These are phyloP conservation scores for Ischnus inquisitorius DNA, from an alignment of 2,888 invertebrate species.

Conservation along the genomic window DNA sequence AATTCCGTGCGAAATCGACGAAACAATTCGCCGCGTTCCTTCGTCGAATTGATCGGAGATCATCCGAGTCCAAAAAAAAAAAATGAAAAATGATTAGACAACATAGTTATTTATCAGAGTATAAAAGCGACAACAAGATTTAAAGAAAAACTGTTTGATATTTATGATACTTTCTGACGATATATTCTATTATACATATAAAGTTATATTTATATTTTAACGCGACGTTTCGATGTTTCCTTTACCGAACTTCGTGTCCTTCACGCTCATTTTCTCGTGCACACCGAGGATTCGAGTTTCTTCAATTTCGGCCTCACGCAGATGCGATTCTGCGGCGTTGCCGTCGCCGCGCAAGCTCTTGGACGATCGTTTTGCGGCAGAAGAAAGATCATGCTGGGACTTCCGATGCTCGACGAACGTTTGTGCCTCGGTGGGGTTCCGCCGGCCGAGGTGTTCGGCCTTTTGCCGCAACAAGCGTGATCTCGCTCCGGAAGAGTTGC, in stretches of 20 bases:
- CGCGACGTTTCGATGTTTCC: slow-evolving; percentile 3
- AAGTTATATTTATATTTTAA: slow-evolving; percentile 82
- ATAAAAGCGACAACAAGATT: not conserved
- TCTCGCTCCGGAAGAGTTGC: slow-evolving; percentile 16
- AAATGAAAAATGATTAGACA: no score
- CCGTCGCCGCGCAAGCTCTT: slow-evolving; percentile 34
- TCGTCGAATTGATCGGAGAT: not conserved
- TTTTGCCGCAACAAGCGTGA: slow-evolving; percentile 37
- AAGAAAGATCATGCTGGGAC: slow-evolving; percentile 60
- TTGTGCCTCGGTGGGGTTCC: slow-evolving; percentile 34
- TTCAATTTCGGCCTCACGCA: slow-evolving; percentile 43
- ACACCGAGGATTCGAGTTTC: slow-evolving; percentile 42
- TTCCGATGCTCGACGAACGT: slow-evolving; percentile 42
- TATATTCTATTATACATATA: slow-evolving; percentile 69
- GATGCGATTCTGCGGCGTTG: slow-evolving; percentile 31
- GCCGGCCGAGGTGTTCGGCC: slow-evolving; percentile 27
- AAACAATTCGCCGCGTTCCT: not conserved
- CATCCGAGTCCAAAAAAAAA: slow-evolving; percentile 5
- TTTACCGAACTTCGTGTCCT: slow-evolving; percentile 16
- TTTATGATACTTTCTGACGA: slow-evolving; percentile 81
- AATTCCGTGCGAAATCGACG: not conserved
- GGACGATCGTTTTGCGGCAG: slow-evolving; percentile 55
- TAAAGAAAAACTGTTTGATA: slow-evolving; percentile 66
- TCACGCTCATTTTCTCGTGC: slow-evolving; percentile 31
- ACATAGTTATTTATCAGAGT: slow-evolving; percentile 32